A percentile compares a stretch with the other conserved stretches of the same genome.
These are phyloP conservation scores for Cheirogaleus medius DNA, from an alignment of 2,113 vertebrate species.

Conservation along the genomic window DNA sequence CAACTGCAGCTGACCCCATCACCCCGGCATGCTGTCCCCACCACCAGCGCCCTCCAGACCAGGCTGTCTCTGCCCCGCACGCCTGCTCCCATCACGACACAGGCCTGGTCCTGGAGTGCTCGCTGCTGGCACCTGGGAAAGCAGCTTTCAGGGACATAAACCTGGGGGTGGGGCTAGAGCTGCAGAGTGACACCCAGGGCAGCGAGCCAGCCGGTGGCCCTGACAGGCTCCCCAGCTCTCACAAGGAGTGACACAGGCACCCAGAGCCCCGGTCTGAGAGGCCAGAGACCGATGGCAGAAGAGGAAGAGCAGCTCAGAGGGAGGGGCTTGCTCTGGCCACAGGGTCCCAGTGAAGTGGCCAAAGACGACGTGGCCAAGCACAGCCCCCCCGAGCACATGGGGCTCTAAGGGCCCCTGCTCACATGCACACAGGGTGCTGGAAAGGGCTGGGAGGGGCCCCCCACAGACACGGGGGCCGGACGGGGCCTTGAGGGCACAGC, in stretches of 20 bases:
- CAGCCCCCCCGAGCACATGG: background rate
- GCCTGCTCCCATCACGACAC: too few relatives aligned
- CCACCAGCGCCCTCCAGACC: background rate
- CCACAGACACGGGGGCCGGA: too few relatives aligned
- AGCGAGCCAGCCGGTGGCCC: too few relatives aligned
- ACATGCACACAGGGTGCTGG: background rate
- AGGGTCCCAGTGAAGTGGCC: too few relatives aligned
- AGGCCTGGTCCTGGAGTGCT: background rate
- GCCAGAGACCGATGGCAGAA: fast-evolving
- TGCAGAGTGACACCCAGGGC: fast-evolving
- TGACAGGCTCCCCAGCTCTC: background rate
- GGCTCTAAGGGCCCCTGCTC: background rate
- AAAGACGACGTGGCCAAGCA: background rate
- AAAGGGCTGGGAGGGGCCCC: too few relatives aligned
- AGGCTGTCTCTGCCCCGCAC: background rate
- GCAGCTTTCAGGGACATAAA: background rate
- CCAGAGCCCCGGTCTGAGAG: fast-evolving
- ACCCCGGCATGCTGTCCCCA: background rate
- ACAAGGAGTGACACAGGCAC: fast-evolving
- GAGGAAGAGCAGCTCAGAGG: too few relatives aligned
- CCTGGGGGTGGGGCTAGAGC: fast-evolving
- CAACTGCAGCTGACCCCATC: background rate
- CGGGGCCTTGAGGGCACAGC: fast-evolving
- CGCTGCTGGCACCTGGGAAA: fast-evolving
- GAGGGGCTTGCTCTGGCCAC: background rate